Evolutionary conservation across 2,113 vertebrate species (phyloP).

Genomic region (Tenebrosternarchus preto): DNA sequence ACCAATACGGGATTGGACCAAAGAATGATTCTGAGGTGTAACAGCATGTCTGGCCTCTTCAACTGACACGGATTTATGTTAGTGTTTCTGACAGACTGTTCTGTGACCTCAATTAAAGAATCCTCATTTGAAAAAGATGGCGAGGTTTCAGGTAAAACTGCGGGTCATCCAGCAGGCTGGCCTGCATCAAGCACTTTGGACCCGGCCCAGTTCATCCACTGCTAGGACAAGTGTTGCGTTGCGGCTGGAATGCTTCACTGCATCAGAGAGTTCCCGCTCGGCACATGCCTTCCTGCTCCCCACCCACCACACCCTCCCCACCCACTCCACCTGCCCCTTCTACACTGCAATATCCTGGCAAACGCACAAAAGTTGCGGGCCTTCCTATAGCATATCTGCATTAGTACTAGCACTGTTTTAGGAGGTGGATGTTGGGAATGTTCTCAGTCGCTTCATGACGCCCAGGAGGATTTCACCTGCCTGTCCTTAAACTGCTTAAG

Average conservation of each 20-base stretch:
- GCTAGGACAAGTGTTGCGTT: slow-evolving; percentile 67
- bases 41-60: neutral
- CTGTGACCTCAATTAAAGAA: neutral
- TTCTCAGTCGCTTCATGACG: slow-evolving; percentile 35
- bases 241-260: slow-evolving; percentile 65
- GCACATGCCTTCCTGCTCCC: slow-evolving; percentile 59
- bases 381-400: slow-evolving; percentile 73
- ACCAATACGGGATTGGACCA: slow-evolving; percentile 1
- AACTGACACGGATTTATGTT: neutral
- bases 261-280: slow-evolving; percentile 64
- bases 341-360: slow-evolving; percentile 66
- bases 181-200: neutral
- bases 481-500: neutral
- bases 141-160: no score
- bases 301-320: slow-evolving; percentile 57
- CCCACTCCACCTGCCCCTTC: no score
- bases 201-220: slow-evolving; percentile 62
- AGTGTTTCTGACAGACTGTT: neutral
- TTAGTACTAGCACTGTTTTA: slow-evolving; percentile 66
- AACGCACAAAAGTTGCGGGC: slow-evolving; percentile 74
- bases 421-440: slow-evolving; percentile 70
- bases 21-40: neutral
- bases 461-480: neutral
- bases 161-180: slow-evolving; percentile 3
- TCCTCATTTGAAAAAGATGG: no score